These are phyloP conservation scores for Xenopus petersii DNA, from an alignment of 2,797 vertebrate species.

Conservation along the genomic window DNA sequence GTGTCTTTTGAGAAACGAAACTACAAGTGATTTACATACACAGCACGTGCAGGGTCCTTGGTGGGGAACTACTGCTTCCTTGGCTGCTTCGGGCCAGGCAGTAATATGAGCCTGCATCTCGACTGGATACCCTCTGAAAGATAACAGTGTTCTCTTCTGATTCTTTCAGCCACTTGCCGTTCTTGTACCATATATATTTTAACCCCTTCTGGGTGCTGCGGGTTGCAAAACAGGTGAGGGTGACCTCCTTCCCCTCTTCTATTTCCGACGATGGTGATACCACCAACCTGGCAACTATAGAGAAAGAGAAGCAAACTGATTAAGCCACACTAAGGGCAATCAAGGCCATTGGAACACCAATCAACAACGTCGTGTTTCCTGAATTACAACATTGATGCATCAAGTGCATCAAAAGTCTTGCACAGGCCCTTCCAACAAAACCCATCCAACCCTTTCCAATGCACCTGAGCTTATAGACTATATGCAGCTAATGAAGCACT, in stretches of 20 bases:
- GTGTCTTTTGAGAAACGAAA: background rate
- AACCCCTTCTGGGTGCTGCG: accelerated
- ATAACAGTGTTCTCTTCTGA: conserved; percentile 9
- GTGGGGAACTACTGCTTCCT: background rate
- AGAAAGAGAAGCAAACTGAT: background rate
- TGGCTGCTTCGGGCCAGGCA: conserved; percentile 44
- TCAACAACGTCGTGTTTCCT: too few relatives aligned
- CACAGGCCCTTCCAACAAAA: too few relatives aligned
- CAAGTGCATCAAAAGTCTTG: too few relatives aligned
- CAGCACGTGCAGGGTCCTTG: conserved; percentile 50
- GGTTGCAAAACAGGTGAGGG: conserved; percentile 58
- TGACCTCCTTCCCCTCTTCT: conserved; percentile 54
- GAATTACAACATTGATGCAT: too few relatives aligned
- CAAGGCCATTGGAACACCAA: too few relatives aligned
- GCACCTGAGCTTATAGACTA: too few relatives aligned
- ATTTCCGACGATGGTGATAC: conserved; percentile 56
- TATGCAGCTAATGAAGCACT: too few relatives aligned
- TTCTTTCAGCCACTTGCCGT: conserved; percentile 51
- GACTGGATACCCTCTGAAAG: conserved; percentile 6
- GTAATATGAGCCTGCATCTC: conserved; percentile 55
- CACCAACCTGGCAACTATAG: conserved; percentile 52
- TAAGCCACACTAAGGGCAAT: too few relatives aligned
- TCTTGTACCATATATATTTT: conserved; percentile 61
- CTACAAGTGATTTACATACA: conserved; percentile 53
- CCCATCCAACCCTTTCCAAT: too few relatives aligned